Base-by-base conservation (phyloP, 2,888 invertebrate species). In the Venusia cambrica region DNA sequence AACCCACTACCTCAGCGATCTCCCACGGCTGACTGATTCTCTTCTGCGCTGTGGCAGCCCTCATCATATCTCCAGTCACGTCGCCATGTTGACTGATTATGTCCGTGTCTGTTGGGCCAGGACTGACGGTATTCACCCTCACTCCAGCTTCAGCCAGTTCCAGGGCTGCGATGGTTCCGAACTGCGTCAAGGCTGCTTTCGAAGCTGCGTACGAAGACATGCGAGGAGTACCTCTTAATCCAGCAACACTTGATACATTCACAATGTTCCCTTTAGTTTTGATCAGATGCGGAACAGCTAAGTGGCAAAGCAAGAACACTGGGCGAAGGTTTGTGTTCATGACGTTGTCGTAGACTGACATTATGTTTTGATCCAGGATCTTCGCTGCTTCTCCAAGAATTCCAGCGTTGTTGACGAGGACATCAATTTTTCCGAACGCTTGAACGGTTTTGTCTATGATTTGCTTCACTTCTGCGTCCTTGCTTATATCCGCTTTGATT, bases 211-310 rank as follows among this genome's bases (percentile, higher is more conserved):
- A 98, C 0, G 95, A 92, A 27, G 97, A 68, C 2, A 95, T 90
- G 17, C 92, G 92, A 0, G 96, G 90, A 62, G 96, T 97, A 40
- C 96, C 89, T 59, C 96, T 85, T 4, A 94, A 67, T 3, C 97
- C 97, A 62, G 91, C 92, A 1, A 97, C 93, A 69, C 96, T 96
- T 2, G 97, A 97, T 0, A 97, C 92, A 72, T 97, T 97, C 0
- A 98, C 95, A 51, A 97, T 92, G 50, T 90, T 93, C 7, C 96
- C 95, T 70, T 94, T 92, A 0, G 90, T 88, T 70, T 91, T 83
- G 3, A 93, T 84, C 7, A 97, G 83, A 76, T 95, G 89, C 1
- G 97, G 96, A 0, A 93, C 91, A 16, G 94, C 93, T 44, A 96
- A 65, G 89, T 92, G 92, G 0, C 95, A 95, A 44, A 97, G 69